These are phyloP conservation scores for Aricia agestis DNA, from an alignment of 1,140 invertebrate species.

Conservation along the genomic window DNA sequence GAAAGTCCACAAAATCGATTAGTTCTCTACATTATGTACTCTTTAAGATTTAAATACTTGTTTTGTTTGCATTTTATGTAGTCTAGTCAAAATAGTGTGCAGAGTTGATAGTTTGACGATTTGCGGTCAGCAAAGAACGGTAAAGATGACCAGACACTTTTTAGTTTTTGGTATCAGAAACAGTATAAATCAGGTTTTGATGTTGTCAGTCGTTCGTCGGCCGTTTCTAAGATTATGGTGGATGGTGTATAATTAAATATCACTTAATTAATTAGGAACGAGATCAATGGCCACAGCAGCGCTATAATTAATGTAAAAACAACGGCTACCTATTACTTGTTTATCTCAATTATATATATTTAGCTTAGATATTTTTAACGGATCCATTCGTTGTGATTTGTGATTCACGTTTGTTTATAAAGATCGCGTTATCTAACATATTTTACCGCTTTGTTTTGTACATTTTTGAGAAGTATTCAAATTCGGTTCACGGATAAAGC, in stretches of 20 bases:
- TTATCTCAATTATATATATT: background rate
- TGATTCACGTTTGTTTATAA: constrained; percentile 1
- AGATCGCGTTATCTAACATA: background rate
- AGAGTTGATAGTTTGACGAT: background rate
- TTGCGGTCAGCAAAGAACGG: no score
- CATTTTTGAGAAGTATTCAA: background rate
- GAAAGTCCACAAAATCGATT: background rate
- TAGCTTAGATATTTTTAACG: constrained; percentile 7
- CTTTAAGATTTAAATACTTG: background rate
- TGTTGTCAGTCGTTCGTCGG: background rate
- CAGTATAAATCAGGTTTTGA: no score
- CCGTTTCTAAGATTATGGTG: background rate
- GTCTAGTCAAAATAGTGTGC: no score
- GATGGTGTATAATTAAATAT: background rate
- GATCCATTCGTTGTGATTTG: background rate
- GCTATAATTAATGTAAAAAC: background rate
- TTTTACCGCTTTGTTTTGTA: background rate
- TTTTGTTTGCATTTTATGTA: no score
- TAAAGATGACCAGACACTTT: no score
- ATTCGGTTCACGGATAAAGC: constrained; percentile 6
- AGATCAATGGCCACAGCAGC: background rate
- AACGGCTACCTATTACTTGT: background rate
- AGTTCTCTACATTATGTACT: background rate
- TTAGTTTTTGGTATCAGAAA: no score
- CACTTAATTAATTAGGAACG: background rate